Evolutionary conservation across 2,797 vertebrate species (phyloP).

Genomic region (Myotis vivesi): DNA sequence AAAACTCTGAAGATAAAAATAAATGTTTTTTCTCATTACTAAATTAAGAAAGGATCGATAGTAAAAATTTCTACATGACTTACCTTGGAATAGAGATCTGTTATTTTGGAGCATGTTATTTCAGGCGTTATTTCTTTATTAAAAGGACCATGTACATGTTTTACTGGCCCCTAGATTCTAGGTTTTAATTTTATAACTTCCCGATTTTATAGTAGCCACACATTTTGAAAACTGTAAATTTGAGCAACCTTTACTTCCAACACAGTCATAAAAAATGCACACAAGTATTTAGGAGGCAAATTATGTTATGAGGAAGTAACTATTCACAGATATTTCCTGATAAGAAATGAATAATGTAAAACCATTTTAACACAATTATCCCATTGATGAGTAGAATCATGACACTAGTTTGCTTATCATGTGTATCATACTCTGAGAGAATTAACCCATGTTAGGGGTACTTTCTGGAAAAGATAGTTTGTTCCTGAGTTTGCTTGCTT

Average conservation of each 20-base stretch:
- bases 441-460: not conserved
- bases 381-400: not conserved
- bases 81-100: constrained; percentile 41
- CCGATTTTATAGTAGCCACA: constrained; percentile 25
- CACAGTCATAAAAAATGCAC: not conserved
- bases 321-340: not conserved
- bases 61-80: constrained; percentile 16
- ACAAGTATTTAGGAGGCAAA: not conserved
- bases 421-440: not conserved
- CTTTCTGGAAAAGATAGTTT: not conserved
- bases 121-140: constrained; percentile 40
- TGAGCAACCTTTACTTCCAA: not conserved
- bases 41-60: not conserved
- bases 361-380: not conserved
- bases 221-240: constrained; percentile 40
- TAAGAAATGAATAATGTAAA: not conserved
- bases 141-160: constrained; percentile 4
- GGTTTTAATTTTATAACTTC: constrained; percentile 39
- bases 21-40: not conserved
- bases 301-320: not conserved
- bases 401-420: not conserved
- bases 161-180: constrained; percentile 23
- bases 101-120: constrained; percentile 38
- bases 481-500: not conserved
- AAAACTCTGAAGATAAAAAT: constrained; percentile 6